phyloP scores from a whole-genome alignment of 2,888 invertebrate genomes.

The Ormyrus labotus region DNA sequence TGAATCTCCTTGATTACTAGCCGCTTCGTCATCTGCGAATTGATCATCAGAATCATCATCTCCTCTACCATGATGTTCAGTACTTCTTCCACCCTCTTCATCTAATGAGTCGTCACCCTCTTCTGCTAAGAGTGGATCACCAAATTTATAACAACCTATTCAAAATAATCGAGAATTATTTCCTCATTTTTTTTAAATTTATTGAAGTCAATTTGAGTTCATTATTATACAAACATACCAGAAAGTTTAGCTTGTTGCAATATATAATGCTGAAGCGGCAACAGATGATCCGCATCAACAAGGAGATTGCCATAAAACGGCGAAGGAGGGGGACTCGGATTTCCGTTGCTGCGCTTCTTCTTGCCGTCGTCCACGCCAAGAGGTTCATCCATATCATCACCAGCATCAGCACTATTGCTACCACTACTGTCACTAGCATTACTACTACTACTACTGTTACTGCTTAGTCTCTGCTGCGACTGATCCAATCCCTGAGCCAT shows the following conservation, averaged over 20 bases:
- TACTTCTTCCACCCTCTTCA: constrained; percentile 81
- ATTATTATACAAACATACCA: constrained; percentile 73
- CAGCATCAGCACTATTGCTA: constrained; percentile 67
- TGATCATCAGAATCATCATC: constrained; percentile 78
- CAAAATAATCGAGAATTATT: background rate
- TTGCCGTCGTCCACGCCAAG: constrained; percentile 70
- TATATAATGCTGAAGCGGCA: constrained; percentile 92
- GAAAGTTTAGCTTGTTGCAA: constrained; percentile 89
- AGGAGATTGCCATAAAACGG: constrained; percentile 73
- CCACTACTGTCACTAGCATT: constrained; percentile 65
- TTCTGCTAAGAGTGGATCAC: constrained; percentile 80
- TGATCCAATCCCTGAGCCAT: constrained; percentile 71
- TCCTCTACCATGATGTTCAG: constrained; percentile 68
- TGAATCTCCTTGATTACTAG: constrained; percentile 77
- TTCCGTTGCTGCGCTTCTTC: constrained; percentile 72
- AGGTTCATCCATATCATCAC: constrained; percentile 69
- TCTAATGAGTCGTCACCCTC: constrained; percentile 85
- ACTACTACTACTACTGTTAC: constrained; percentile 68
- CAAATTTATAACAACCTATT: constrained; percentile 82
- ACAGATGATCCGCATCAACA: constrained; percentile 80
- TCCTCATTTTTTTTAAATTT: background rate
- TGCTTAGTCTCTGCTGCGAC: constrained; percentile 71
- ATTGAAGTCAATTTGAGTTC: background rate
- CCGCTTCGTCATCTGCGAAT: constrained; percentile 79
- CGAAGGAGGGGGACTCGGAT: constrained; percentile 73